Conservation (phyloP, 2,113 vertebrate genomes). For the Prunella himalayana region DNA sequence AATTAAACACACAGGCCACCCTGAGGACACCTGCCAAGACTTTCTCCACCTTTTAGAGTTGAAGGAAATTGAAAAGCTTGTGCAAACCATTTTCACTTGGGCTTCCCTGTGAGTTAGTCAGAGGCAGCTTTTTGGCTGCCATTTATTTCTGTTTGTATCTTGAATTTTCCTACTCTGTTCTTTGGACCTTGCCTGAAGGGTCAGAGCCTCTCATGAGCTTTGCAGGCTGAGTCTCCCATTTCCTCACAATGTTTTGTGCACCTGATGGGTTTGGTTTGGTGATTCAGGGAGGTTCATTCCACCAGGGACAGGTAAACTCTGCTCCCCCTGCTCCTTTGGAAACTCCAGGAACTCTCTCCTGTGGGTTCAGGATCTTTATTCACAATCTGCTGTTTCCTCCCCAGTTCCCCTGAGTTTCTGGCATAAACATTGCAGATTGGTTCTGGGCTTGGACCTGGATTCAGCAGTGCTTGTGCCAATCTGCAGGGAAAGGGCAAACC, state of each 20-base stretch:
- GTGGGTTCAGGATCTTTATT: not conserved
- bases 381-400: not conserved
- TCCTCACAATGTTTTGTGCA: not conserved
- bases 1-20: not conserved
- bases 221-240: not conserved
- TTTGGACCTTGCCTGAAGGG: not conserved
- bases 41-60: not conserved
- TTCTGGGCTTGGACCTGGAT: not conserved
- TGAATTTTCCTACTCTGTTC: not conserved
- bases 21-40: not conserved
- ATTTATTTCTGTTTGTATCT: not conserved
- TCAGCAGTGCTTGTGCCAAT: not conserved
- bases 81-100: not conserved
- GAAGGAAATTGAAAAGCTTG: not conserved
- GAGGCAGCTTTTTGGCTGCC: not conserved
- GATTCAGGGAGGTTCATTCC: not conserved
- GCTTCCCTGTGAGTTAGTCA: not conserved
- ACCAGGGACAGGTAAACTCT: not conserved
- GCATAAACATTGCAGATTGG: accelerated
- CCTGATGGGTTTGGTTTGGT: not conserved
- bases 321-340: not conserved
- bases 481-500: not conserved
- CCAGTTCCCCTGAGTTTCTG: not conserved
- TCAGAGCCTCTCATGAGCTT: not conserved
- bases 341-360: not conserved